Evolutionary conservation across 2,888 invertebrate species (phyloP).

Genomic region (Lingula anatina): DNA sequence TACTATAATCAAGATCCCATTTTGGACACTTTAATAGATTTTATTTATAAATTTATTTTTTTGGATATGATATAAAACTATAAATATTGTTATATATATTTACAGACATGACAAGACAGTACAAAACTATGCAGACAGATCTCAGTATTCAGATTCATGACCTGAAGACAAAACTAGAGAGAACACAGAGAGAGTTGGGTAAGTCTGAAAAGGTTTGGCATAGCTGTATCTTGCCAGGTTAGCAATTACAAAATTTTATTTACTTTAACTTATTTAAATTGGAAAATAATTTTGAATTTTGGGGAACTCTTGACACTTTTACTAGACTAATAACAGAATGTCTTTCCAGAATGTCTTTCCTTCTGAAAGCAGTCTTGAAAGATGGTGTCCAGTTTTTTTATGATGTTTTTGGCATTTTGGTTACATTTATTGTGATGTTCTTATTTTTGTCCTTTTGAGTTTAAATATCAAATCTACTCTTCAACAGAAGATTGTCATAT

Average conservation of each 20-base stretch:
- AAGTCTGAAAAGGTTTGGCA: too few relatives aligned
- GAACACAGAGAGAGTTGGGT: slow-evolving; percentile 28
- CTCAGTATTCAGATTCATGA: slow-evolving; percentile 39
- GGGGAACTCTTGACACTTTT: neutral
- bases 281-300: neutral
- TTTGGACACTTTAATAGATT: too few relatives aligned
- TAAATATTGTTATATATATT: too few relatives aligned
- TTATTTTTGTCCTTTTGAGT: neutral
- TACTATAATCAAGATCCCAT: too few relatives aligned
- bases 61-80: too few relatives aligned
- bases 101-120: slow-evolving; percentile 47
- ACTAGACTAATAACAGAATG: neutral
- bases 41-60: too few relatives aligned
- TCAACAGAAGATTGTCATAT: neutral
- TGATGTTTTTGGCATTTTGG: too few relatives aligned
- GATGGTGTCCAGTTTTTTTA: too few relatives aligned
- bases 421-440: neutral
- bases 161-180: slow-evolving; percentile 37
- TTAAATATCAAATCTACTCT: neutral
- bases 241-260: too few relatives aligned
- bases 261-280: too few relatives aligned
- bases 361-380: neutral
- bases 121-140: slow-evolving; percentile 50
- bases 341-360: neutral
- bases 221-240: too few relatives aligned